phyloP scores from a whole-genome alignment of 2,113 vertebrate species.

The Microcebus murinus region DNA sequence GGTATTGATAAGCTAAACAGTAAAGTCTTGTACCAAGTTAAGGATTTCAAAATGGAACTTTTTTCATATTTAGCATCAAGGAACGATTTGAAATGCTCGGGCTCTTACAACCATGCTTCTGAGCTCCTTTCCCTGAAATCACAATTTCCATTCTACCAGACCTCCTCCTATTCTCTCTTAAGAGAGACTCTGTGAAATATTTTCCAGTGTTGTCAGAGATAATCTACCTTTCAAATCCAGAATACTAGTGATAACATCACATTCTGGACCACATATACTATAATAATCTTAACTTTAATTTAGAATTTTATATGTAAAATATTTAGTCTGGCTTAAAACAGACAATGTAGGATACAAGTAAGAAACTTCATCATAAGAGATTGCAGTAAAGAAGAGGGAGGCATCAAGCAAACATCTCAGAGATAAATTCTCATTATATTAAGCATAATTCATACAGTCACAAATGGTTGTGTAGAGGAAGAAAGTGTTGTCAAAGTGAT shows the following conservation, averaged over 20 bases:
- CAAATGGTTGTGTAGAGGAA: neutral
- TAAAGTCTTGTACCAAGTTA: neutral
- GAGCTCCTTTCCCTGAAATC: neutral
- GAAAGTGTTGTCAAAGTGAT: neutral
- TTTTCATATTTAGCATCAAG: neutral
- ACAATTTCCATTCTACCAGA: neutral
- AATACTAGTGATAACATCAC: neutral
- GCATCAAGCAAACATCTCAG: neutral
- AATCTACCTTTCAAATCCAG: neutral
- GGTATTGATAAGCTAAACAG: neutral
- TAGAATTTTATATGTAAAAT: conserved; percentile 14
- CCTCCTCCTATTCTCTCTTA: neutral
- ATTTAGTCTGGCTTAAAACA: neutral
- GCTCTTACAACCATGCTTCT: neutral
- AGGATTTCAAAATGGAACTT: neutral
- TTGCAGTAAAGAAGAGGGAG: neutral
- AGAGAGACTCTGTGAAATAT: neutral
- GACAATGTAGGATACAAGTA: neutral
- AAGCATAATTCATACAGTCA: neutral
- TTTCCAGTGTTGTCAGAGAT: neutral
- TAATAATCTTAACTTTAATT: conserved; percentile 35
- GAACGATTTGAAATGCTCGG: neutral
- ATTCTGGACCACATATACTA: neutral
- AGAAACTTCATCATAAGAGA: neutral
- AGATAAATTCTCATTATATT: neutral